Conservation (phyloP, 2,797 vertebrate species). For the Trachops cirrhosus region DNA sequence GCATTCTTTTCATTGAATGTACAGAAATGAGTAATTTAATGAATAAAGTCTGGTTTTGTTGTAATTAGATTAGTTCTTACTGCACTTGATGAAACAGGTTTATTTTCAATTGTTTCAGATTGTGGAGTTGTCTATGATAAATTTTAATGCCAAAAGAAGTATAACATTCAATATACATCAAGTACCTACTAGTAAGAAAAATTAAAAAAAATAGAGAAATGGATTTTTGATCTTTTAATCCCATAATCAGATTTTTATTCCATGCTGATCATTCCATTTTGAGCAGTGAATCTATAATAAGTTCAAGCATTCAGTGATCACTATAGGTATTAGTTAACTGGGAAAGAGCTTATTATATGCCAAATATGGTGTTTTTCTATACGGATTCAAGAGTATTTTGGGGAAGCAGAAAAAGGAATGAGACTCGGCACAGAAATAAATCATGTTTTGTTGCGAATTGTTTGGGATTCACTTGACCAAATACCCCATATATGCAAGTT, state of each 20-base stretch:
- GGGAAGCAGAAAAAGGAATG: background rate
- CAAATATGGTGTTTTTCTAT: background rate
- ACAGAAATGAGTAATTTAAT: conserved; percentile 30
- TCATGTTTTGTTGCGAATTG: background rate
- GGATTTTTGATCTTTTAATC: background rate
- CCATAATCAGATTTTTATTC: background rate
- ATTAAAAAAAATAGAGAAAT: background rate
- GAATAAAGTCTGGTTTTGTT: background rate
- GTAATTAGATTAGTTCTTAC: background rate
- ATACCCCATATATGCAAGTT: background rate
- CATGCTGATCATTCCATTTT: background rate
- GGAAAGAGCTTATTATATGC: background rate
- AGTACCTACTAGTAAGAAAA: background rate
- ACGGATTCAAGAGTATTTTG: background rate
- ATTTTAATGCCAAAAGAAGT: background rate
- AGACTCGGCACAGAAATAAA: background rate
- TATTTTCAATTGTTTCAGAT: background rate
- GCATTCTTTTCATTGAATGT: background rate
- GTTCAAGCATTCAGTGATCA: background rate
- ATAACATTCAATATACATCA: background rate
- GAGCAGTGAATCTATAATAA: background rate
- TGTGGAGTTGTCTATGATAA: background rate
- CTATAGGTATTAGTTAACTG: background rate
- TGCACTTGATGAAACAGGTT: background rate
- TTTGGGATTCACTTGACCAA: background rate